Evolutionary conservation across 2,888 invertebrate species (phyloP), one percentile per base, ranked within the genome.

Genomic region (Mythimna vitellina): DNA sequence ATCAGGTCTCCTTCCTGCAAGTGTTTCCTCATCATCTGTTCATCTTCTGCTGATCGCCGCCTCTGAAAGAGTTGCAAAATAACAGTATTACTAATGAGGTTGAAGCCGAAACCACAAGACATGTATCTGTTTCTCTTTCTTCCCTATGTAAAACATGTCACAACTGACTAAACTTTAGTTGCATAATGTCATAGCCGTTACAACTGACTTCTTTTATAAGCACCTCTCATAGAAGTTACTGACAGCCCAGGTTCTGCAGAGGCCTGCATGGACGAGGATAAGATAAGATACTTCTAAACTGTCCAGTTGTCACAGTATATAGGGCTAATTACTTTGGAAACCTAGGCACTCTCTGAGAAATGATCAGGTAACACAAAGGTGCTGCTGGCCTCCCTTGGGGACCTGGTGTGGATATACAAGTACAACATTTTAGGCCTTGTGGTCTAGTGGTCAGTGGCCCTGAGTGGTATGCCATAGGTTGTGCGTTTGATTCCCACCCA

Each of bases 21-120:
- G 92, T 99, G 99, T 81, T 98, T 98, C 69, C 99, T 96, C 99
- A 99, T 99, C 97, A 98, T 98, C 90, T 99, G 98, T 92, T 99
- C 99, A 96, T 99, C 99, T 96, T 99, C 99, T 8, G 98, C 98
- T 6, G 98, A 99, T 89, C 99, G 97, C 69, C 99, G 96, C 79
- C 99, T 97, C 97, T 98, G 91, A 38, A 63, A 78, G 17, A 63
- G 4, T 57, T 54, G 25, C 22, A 69, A 32, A 75, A 65, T 29
- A 38, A 2, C 0, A 20, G 51, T 70, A 22, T 32, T n/a, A 25
- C 10, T 25, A 25, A 54, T 57, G 9, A 20, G 9, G 2, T 3
- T 17, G n/a, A 6, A 25, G 7, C 20, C 3, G 20, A 49, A 42
- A 63, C 7, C 8, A 20, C 22, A 25, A 35, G n/a, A 64, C 1